phyloP scores from a whole-genome alignment of 2,113 vertebrate species.

The Sakesphorus luctuosus region DNA sequence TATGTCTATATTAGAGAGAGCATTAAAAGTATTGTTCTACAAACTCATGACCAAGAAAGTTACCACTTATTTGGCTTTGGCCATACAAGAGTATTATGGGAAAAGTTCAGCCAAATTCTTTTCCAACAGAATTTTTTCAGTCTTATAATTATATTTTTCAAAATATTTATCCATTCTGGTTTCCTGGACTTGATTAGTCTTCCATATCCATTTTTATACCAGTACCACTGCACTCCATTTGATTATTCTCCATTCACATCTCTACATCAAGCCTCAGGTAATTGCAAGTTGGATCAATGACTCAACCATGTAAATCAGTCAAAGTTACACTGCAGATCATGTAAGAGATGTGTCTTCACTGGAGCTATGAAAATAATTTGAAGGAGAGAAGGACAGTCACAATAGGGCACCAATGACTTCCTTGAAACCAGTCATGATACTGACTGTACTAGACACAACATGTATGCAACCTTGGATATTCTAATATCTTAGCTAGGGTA shows the following conservation, averaged over 20 bases:
- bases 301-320: background rate
- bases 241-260: background rate
- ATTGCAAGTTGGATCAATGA: background rate
- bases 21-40: background rate
- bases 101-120: background rate
- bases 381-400: background rate
- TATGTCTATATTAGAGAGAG: background rate
- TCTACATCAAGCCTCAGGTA: background rate
- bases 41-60: background rate
- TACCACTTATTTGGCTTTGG: background rate
- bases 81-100: background rate
- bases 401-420: background rate
- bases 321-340: background rate
- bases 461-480: background rate
- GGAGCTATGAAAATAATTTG: background rate
- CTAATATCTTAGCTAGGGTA: background rate
- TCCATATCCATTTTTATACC: background rate
- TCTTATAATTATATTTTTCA: background rate
- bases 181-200: background rate
- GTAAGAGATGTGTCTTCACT: background rate
- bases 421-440: accelerated
- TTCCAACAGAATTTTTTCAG: background rate
- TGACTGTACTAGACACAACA: background rate
- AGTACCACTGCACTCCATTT: background rate
- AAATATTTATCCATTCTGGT: background rate